phyloP scores from a whole-genome alignment of 2,113 vertebrate species.

The Proterorhinus semilunaris region DNA sequence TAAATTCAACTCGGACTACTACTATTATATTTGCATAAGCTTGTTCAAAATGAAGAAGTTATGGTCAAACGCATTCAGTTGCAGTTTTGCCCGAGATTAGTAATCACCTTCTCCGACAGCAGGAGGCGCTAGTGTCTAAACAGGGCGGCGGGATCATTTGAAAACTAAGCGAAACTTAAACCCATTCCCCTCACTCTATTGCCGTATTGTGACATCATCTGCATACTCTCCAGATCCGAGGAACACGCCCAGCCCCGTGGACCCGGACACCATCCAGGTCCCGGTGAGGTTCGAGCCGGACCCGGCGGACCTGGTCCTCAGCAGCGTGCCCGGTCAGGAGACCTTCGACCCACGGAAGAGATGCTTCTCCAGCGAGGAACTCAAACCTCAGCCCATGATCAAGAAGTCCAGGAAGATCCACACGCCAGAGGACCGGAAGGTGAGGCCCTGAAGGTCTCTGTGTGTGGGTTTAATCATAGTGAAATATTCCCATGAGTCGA shows the following conservation, averaged over 20 bases:
- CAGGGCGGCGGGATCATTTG: too few relatives aligned
- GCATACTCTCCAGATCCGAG: conserved; percentile 80
- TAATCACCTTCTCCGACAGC: too few relatives aligned
- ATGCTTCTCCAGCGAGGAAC: conserved; percentile 91
- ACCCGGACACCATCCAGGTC: conserved; percentile 91
- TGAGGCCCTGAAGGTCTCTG: conserved; percentile 55
- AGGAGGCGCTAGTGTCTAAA: too few relatives aligned
- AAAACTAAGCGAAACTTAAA: background rate
- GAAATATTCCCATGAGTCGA: too few relatives aligned
- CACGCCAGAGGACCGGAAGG: conserved; percentile 94
- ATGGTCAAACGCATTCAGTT: too few relatives aligned
- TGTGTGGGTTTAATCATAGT: too few relatives aligned
- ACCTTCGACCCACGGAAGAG: conserved; percentile 92
- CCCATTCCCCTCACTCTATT: background rate
- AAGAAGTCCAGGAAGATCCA: conserved; percentile 96
- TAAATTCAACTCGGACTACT: too few relatives aligned
- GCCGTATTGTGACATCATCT: background rate
- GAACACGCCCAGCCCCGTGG: conserved; percentile 89
- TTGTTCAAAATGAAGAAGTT: too few relatives aligned
- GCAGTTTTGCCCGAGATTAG: too few relatives aligned
- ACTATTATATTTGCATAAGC: too few relatives aligned
- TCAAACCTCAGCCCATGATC: conserved; percentile 96
- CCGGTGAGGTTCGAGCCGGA: conserved; percentile 87
- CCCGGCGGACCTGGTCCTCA: conserved; percentile 90
- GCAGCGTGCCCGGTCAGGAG: conserved; percentile 93